Conservation (phyloP, 2,888 invertebrate genomes). For the Coenonympha arcania region DNA sequence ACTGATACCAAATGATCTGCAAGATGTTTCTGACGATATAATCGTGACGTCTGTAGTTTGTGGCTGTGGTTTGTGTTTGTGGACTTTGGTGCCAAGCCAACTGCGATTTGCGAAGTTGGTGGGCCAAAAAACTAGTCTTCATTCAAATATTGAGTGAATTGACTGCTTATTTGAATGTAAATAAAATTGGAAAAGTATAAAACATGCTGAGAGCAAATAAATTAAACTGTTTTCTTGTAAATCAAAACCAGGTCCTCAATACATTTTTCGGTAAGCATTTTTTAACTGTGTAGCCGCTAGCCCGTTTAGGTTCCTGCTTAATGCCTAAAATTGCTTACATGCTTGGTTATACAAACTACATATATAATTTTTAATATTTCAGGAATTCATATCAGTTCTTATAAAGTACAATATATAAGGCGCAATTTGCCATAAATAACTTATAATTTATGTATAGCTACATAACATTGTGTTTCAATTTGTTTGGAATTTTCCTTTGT, state of each 20-base stretch:
- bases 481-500: conserved; percentile 7
- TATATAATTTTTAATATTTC: no score
- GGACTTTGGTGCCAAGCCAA: no score
- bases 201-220: conserved; percentile 31
- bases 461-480: not conserved
- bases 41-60: no score
- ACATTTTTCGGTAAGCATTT: conserved; percentile 32
- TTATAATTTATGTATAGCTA: not conserved
- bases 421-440: not conserved
- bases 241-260: conserved; percentile 29
- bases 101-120: no score
- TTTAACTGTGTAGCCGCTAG: no score
- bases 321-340: conserved; percentile 1
- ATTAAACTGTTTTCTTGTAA: conserved; percentile 19
- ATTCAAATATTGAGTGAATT: not conserved
- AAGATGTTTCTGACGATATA: no score
- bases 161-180: not conserved
- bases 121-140: no score
- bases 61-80: no score
- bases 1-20: no score
- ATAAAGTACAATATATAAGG: no score
- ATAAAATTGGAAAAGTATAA: not conserved
- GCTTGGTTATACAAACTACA: no score
- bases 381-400: no score
- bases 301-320: conserved; percentile 6